Evolutionary conservation across 2,113 vertebrate species (phyloP).

Genomic region (Lycaon pictus): DNA sequence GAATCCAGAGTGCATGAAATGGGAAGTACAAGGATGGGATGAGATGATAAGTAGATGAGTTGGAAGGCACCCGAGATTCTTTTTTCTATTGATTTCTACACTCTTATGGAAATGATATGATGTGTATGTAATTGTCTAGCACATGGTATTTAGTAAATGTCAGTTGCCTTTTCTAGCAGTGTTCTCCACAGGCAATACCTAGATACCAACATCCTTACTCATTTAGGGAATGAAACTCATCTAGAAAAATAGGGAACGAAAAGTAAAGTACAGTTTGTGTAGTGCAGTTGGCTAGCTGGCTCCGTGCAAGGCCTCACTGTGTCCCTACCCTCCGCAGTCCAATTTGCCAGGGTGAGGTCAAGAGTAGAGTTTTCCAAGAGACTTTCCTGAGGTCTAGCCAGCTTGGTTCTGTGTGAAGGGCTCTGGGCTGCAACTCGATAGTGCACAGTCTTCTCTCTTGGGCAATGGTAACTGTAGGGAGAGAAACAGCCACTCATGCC

Average conservation of each 20-base stretch:
- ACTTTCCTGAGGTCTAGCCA: not conserved
- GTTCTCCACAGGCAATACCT: slow-evolving; percentile 8
- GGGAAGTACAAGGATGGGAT: slow-evolving; percentile 18
- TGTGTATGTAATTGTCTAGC: not conserved
- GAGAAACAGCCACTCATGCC: slow-evolving; percentile 94
- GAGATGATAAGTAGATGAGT: not conserved
- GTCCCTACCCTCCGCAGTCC: not conserved
- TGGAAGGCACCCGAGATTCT: not conserved
- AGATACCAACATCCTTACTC: not conserved
- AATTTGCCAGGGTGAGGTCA: not conserved
- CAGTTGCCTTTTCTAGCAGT: slow-evolving; percentile 41
- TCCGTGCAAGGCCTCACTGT: not conserved
- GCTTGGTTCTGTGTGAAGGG: not conserved
- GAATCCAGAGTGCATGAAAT: not conserved
- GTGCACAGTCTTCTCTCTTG: slow-evolving; percentile 95
- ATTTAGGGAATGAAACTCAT: slow-evolving; percentile 44
- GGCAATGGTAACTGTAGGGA: slow-evolving; percentile 94
- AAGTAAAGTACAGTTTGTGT: not conserved
- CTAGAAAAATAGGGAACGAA: slow-evolving; percentile 45
- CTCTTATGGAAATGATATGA: slow-evolving; percentile 30
- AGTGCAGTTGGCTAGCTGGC: not conserved
- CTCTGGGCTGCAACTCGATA: slow-evolving; percentile 77
- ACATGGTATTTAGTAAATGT: slow-evolving; percentile 2
- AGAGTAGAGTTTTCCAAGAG: slow-evolving; percentile 11
- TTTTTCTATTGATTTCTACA: slow-evolving; percentile 46